These are phyloP conservation scores for Xiphophorus hellerii DNA, from an alignment of 2,113 vertebrate genomes.

Conservation along the genomic window DNA sequence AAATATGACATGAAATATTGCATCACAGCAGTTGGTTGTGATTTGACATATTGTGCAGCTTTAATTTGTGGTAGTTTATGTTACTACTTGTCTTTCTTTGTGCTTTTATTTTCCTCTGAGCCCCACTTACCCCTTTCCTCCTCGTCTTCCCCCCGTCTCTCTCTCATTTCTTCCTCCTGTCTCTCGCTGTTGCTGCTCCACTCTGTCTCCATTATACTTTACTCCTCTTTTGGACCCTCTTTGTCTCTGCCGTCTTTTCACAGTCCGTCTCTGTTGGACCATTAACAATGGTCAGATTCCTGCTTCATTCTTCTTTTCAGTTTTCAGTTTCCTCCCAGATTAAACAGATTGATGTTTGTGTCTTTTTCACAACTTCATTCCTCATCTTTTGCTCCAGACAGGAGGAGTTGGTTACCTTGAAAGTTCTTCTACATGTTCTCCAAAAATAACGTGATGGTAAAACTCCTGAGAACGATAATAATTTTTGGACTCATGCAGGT, in stretches of 20 bases:
- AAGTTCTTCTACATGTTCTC: not conserved
- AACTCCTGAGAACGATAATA: not conserved
- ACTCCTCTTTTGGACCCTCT: not conserved
- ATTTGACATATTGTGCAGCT: not conserved
- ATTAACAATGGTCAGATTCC: conserved; percentile 23
- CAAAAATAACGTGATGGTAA: not conserved
- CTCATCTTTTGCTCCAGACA: too few relatives aligned
- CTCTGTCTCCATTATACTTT: not conserved
- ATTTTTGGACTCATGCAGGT: not conserved
- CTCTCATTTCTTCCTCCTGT: not conserved
- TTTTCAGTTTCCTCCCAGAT: not conserved
- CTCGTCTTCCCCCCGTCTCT: not conserved
- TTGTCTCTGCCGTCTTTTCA: conserved; percentile 12
- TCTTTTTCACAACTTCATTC: too few relatives aligned
- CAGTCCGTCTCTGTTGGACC: conserved; percentile 13
- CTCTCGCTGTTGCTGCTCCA: conserved; percentile 15
- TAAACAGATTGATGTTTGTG: conserved; percentile 2
- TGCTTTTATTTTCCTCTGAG: conserved; percentile 27
- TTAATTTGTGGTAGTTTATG: not conserved
- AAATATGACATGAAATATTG: not conserved
- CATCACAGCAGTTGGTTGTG: not conserved
- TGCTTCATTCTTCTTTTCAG: conserved; percentile 5
- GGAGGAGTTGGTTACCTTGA: not conserved
- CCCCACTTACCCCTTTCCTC: not conserved
- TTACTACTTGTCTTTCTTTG: not conserved